Evolutionary conservation across 2,888 invertebrate species (phyloP), one percentile per base, ranked within the genome.

Genomic region (Exephanes ischioxanthus): DNA sequence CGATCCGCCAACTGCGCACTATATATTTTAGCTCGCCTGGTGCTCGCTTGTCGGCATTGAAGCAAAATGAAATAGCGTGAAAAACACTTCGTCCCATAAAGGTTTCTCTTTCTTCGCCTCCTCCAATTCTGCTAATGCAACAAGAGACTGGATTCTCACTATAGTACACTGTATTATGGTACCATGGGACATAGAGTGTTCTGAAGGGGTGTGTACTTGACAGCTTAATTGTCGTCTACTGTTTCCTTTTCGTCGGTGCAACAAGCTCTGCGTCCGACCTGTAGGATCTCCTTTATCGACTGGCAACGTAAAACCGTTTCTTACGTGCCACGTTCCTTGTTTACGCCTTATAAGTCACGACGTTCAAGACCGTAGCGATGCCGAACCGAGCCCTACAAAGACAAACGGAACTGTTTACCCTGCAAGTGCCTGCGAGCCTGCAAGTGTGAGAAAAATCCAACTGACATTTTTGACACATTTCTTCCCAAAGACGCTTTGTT

Each of bases 11-110:
- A 85, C 83, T 79, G 85, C 85, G 45, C 72, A 26, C 61, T 79
- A 79, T 84, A 80, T 78, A 73, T 58, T 73, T 72, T 53, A 66
- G 71, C 77, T 77, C 68, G 73, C 75, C 48, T 48, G 63, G 78
- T 81, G 73, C 75, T 84, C 76, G 75, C 84, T 84, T 80, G 88
- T 83, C 85, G 77, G 83, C 87, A 87, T 87, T 87, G 87, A 86
- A 83, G 89, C 84, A 86, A 89, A 88, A 86, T 89, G 90, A 90
- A 90, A 89, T 87, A 90, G 86, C 86, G 84, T 67, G 82, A 86
- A 80, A 72, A 84, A 86, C 84, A 73, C 87, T 87, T 86, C 83
- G 87, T 87, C 84, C 81, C 81, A 63, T 68, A 82, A 86, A 86
- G 66, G 71, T 75, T 76, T 70, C 61, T 81, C 73, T 85, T 72